Percentiles rank a stretch among this genome's conserved stretches.
These are phyloP conservation scores for Pteromalus puparum DNA, from an alignment of 1,140 invertebrate species.

Conservation along the genomic window DNA sequence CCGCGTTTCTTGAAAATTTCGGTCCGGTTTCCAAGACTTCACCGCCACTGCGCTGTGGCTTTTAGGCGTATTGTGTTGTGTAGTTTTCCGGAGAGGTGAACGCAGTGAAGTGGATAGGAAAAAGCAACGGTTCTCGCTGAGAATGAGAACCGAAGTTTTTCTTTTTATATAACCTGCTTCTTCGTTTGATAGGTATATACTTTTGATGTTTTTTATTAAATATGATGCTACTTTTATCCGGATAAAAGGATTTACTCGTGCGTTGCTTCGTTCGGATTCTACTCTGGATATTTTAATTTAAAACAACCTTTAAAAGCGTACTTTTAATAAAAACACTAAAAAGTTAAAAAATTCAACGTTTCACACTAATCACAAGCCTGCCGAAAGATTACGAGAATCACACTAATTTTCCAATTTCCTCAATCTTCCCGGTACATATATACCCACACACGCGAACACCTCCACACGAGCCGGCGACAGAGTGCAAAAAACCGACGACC, in stretches of 20 bases:
- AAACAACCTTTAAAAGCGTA: too few relatives aligned
- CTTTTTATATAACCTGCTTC: neutral
- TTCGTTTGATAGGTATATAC: neutral
- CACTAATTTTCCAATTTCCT: neutral
- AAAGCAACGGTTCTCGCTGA: neutral
- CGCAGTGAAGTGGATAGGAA: neutral
- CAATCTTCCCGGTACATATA: neutral
- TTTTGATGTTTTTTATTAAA: too few relatives aligned
- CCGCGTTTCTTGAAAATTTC: constrained; percentile 3
- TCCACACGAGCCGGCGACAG: neutral
- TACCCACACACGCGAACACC: neutral
- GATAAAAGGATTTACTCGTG: too few relatives aligned
- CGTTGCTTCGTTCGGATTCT: too few relatives aligned
- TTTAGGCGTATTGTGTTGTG: neutral
- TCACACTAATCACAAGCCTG: neutral
- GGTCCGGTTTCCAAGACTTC: neutral
- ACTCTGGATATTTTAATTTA: too few relatives aligned
- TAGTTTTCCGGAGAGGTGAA: neutral
- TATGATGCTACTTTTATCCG: too few relatives aligned
- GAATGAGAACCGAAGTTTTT: neutral
- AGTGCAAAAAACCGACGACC: neutral
- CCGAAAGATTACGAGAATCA: neutral
- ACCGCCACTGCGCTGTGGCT: neutral
- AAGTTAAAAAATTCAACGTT: too few relatives aligned
- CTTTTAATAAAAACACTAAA: too few relatives aligned